Conservation (phyloP, 2,888 invertebrate genomes). For the Ichneumoninae sp. region DNA sequence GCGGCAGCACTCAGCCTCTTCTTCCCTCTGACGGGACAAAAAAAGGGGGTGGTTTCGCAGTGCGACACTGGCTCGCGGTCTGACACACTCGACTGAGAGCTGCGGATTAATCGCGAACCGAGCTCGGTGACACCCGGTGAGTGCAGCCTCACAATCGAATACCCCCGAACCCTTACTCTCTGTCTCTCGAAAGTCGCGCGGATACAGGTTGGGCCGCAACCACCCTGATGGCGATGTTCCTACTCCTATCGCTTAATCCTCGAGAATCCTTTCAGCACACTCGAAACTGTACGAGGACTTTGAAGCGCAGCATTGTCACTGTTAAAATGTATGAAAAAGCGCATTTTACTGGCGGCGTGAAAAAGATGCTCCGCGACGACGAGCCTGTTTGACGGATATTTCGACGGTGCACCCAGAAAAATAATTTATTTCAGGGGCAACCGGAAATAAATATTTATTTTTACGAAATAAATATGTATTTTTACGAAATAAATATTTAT, state of each 20-base stretch:
- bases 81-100: constrained; percentile 52
- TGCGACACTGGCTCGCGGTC: constrained; percentile 31
- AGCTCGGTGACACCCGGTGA: constrained; percentile 42
- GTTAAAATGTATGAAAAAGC: constrained; percentile 33
- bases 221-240: constrained; percentile 5
- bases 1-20: constrained; percentile 42
- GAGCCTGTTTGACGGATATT: neutral
- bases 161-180: neutral
- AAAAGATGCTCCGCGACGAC: neutral
- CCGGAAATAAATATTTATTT: too few relatives aligned
- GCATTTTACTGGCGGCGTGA: neutral
- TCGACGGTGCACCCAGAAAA: neutral
- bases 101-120: constrained; percentile 56
- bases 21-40: constrained; percentile 32
- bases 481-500: too few relatives aligned
- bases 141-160: constrained; percentile 36
- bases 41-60: constrained; percentile 27
- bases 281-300: constrained; percentile 32
- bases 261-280: constrained; percentile 51
- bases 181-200: neutral
- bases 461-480: too few relatives aligned
- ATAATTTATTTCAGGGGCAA: too few relatives aligned
- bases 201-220: neutral
- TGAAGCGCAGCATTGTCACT: constrained; percentile 47
- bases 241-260: constrained; percentile 42